Base-by-base conservation (phyloP, 1,140 invertebrate species). In the Phymastichus coffea region DNA sequence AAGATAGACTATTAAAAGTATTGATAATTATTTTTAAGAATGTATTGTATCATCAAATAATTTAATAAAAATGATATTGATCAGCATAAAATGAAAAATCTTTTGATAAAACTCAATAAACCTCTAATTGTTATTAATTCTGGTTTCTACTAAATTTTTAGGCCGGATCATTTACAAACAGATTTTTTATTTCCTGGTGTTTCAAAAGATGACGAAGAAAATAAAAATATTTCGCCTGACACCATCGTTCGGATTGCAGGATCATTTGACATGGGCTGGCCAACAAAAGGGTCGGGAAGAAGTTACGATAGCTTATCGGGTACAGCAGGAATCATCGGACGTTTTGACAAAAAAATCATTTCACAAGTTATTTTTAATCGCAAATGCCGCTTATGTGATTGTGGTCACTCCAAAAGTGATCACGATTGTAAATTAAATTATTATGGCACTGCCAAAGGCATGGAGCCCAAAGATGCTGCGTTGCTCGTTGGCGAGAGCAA, bases 241-340 rank as follows among this genome's bases (percentile, higher is more conserved):
- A 37, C 17, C 4, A 40, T 12, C 19, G 52, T 55, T 47, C 22
- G 56, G 15, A 55, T 55, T 19, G 61, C 61, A 43, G 37, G 28
- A 6, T 57, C 54, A 15, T 57, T 51, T 17, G 55, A 63, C 15
- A 63, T 57, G 41, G 55, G 33, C 3, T 62, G 53, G 46, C 17
- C 40, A 20, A 57, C 53, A 9, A 47, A 37, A 51, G 53, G 60
- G 14, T 53, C 44, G 20, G 47, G 48, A 25, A 48, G 48, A 47
- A 57, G 12, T 12, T 63, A 57, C 17, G 61, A 53, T 26, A 57
- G 49, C 23, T 26, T 52, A 12, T 52, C 48, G 30, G 60, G 54
- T 17, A 17, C 30, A 40, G 60, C 40, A 14, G 53, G 30, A 19
- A 14, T 62, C 25, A 41, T 57, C 43, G 46, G 47, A 8, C 46